A percentile compares a stretch with the other conserved stretches of the same genome.
These are phyloP conservation scores for Plemyria rubiginata DNA, from an alignment of 2,888 invertebrate genomes.

Conservation along the genomic window DNA sequence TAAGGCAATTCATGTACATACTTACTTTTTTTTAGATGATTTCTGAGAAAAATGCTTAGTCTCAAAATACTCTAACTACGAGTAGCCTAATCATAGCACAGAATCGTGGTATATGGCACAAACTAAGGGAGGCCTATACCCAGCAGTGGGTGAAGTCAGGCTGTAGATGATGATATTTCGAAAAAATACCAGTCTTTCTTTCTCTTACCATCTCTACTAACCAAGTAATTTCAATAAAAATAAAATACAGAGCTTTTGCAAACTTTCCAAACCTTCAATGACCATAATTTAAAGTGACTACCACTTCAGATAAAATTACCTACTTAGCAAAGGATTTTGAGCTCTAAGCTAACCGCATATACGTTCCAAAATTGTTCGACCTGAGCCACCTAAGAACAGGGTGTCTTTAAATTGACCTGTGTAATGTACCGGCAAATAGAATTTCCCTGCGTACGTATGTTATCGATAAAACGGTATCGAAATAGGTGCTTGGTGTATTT, in stretches of 20 bases:
- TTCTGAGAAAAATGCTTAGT: too few relatives aligned
- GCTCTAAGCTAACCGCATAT: slow-evolving; percentile 4
- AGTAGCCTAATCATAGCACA: too few relatives aligned
- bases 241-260: slow-evolving; percentile 17
- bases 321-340: slow-evolving; percentile 6
- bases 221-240: slow-evolving; percentile 13
- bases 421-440: slow-evolving; percentile 78
- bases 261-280: slow-evolving; percentile 29
- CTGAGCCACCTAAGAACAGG: slow-evolving; percentile 38
- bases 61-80: too few relatives aligned
- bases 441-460: slow-evolving; percentile 61
- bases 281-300: slow-evolving; percentile 34
- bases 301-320: slow-evolving; percentile 25
- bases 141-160: too few relatives aligned
- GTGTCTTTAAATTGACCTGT: slow-evolving; percentile 59
- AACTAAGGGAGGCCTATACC: too few relatives aligned
- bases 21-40: too few relatives aligned
- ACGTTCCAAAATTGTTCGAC: slow-evolving; percentile 14
- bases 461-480: slow-evolving; percentile 52
- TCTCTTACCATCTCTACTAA: not conserved
- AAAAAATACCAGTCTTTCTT: not conserved
- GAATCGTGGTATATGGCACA: too few relatives aligned
- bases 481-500: slow-evolving; percentile 16
- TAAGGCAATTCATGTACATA: too few relatives aligned
- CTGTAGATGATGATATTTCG: too few relatives aligned